Evolutionary conservation across 2,113 vertebrate species (phyloP), one percentile per base, ranked within the genome.

Genomic region (Cyanocitta stelleri): DNA sequence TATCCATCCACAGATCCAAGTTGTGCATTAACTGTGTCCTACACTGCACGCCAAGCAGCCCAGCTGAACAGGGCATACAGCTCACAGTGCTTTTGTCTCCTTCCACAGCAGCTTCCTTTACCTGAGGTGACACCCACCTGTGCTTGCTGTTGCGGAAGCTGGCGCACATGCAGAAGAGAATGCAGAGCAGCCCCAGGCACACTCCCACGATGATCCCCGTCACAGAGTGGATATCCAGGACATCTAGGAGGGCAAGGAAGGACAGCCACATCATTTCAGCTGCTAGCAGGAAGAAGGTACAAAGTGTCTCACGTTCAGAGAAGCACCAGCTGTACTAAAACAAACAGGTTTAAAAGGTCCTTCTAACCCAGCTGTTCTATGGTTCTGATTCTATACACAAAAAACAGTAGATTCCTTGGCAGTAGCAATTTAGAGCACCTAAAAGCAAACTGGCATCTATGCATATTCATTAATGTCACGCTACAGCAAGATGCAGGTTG

Each of bases 201-300:
- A 99, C 99, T 3, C 99, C 99, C 55, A 99, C 98, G 7, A 99
- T 99, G 98, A 99, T 99, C 85, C 99, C 99, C 0, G 98, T 99
- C 94, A 99, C 99, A 4, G 99, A 99, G 95, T 99, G 98, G 93
- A 99, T 97, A 67, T 99, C 99, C 98, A 99, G 83, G 49, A 98
- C 94, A 94, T 98, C 98, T 99, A 75, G 97, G 51, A 93, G 86
- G 41, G 18, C 49, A 77, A 39, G 33, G 55, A 77, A 46, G 39
- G n/a, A 88, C 33, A 93, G 37, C 52, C 6, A 44, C 21, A 29
- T 39, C 29, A 67, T 37, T 78, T 94, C 85, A 92, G 32, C 41
- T 58, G 37, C 44, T 30, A 62, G 61, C 21, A 16, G 81, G 75
- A 71, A 88, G 46, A 77, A 61, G 48, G 41, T 35, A 67, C 44